Percentiles rank a stretch among this genome's conserved stretches.
These are phyloP conservation scores for Thymelicus lineola DNA, from an alignment of 2,888 invertebrate species.

Conservation along the genomic window DNA sequence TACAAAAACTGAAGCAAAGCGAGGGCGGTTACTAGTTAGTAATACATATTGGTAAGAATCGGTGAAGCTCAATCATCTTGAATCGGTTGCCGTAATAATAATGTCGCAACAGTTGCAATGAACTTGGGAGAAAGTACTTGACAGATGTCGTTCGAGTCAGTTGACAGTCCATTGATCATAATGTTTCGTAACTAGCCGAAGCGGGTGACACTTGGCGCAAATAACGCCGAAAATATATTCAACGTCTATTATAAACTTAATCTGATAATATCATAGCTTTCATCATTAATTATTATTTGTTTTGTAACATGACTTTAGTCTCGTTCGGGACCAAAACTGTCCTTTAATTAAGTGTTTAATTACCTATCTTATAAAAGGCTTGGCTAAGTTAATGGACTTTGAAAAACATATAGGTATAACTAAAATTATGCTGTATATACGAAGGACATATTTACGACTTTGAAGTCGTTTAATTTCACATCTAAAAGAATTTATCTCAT, in stretches of 20 bases:
- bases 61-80: too few relatives aligned
- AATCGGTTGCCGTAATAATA: background rate
- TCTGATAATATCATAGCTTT: background rate
- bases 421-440: background rate
- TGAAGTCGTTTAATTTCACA: background rate
- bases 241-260: background rate
- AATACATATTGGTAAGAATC: too few relatives aligned
- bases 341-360: too few relatives aligned
- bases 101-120: slow-evolving; percentile 1
- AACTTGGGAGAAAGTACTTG: slow-evolving; percentile 10
- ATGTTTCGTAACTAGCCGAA: slow-evolving; percentile 7
- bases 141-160: background rate
- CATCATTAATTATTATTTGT: background rate
- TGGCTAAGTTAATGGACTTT: too few relatives aligned
- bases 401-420: background rate
- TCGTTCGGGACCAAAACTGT: too few relatives aligned
- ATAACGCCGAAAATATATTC: background rate
- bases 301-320: background rate
- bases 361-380: too few relatives aligned
- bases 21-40: too few relatives aligned
- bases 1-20: too few relatives aligned
- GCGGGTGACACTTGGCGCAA: background rate
- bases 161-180: slow-evolving; percentile 5
- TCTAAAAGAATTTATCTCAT: background rate
- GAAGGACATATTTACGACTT: background rate